Conservation (phyloP, 2,888 invertebrate species). For the Crematogaster levior region DNA sequence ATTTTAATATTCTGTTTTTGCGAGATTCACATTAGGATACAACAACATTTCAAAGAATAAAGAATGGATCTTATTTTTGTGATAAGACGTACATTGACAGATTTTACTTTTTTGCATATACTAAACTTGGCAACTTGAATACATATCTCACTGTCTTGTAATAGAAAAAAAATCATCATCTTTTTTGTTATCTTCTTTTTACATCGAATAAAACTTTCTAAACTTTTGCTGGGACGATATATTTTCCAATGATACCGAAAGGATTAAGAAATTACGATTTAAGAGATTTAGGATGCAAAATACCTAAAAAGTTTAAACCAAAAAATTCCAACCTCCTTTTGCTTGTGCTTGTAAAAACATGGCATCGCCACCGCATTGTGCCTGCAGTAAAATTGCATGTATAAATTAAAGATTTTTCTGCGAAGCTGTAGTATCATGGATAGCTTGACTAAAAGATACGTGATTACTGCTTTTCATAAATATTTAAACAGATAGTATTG, state of each 20-base stretch:
- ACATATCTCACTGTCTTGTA: not conserved
- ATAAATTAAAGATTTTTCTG: not conserved
- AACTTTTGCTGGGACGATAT: not conserved
- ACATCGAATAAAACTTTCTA: not conserved
- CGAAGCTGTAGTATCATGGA: not conserved
- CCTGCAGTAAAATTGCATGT: conserved; percentile 44
- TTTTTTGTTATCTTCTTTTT: not conserved
- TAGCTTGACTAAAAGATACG: conserved; percentile 26
- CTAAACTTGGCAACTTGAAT: not conserved
- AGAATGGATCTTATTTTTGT: not conserved
- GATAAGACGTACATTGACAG: not conserved
- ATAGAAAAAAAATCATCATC: not conserved
- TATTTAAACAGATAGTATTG: not conserved
- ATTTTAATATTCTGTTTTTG: not conserved
- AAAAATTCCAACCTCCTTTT: conserved; percentile 16
- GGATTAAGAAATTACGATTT: conserved; percentile 14
- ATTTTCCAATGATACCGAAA: not conserved
- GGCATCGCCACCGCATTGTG: conserved; percentile 44
- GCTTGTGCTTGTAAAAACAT: conserved; percentile 37
- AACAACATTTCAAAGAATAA: not conserved
- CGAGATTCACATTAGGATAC: too few species aligned
- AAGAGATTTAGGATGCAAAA: conserved; percentile 17
- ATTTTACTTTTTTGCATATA: not conserved
- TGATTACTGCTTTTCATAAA: conserved; percentile 29
- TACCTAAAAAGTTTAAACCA: conserved; percentile 12